Conservation (phyloP, 1,140 invertebrate genomes). For the Megathymus violae region DNA sequence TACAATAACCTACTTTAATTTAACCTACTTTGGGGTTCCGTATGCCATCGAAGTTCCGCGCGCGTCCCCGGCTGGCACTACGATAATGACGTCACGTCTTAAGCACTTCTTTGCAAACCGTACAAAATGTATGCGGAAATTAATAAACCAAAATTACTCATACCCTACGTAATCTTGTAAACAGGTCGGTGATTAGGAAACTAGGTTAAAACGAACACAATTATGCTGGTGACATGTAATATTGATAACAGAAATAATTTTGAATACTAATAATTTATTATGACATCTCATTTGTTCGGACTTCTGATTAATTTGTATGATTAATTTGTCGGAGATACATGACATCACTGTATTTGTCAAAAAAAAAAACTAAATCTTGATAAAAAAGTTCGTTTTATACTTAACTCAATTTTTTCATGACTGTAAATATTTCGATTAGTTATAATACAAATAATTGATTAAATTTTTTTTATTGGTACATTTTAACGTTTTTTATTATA, state of each 20-base stretch:
- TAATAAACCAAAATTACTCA: conserved; percentile 71
- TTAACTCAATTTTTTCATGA: neutral
- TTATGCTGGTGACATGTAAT: conserved; percentile 31
- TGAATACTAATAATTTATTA: conserved; percentile 57
- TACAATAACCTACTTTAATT: conserved; percentile 84
- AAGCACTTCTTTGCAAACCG: conserved; percentile 58
- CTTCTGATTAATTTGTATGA: neutral
- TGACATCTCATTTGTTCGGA: conserved; percentile 31
- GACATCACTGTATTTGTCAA: neutral
- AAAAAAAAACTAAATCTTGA: neutral
- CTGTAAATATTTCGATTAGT: no score
- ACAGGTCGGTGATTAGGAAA: conserved; percentile 53
- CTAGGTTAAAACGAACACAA: conserved; percentile 62
- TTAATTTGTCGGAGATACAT: neutral
- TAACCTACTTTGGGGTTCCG: conserved; percentile 79
- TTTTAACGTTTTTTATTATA: no score
- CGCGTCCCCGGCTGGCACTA: conserved; percentile 78
- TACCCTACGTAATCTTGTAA: conserved; percentile 51
- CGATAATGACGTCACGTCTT: conserved; percentile 71
- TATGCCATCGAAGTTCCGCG: conserved; percentile 68
- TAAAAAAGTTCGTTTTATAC: conserved; percentile 8
- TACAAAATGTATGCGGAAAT: conserved; percentile 69
- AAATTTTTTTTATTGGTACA: no score
- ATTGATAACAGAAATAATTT: conserved; percentile 39
- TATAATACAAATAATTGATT: no score